Percentiles rank a stretch among this genome's conserved stretches.
phyloP scores from a whole-genome alignment of 37 sponge, comb jelly and placozoan species.

The Theonella swinhoei region DNA sequence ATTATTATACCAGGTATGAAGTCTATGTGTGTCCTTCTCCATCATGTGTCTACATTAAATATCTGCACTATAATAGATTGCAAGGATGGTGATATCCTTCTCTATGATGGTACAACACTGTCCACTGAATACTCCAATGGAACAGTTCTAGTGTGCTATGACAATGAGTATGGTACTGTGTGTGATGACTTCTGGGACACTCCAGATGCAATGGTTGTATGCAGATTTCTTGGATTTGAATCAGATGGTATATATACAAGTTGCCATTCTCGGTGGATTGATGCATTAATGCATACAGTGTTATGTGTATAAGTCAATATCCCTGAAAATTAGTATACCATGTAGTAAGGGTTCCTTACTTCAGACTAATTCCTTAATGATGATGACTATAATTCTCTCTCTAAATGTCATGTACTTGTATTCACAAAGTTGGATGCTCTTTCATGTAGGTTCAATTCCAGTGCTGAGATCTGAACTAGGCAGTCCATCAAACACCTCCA shows the following conservation, averaged over 20 bases:
- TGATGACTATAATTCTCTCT: too few relatives aligned
- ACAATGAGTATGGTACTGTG: constrained; percentile 47
- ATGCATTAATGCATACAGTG: not conserved
- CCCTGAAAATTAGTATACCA: too few relatives aligned
- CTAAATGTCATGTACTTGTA: too few relatives aligned
- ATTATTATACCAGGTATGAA: too few relatives aligned
- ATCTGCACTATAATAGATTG: too few relatives aligned
- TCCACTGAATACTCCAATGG: not conserved
- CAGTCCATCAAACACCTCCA: not conserved
- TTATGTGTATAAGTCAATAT: constrained; percentile 8
- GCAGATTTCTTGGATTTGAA: constrained; percentile 36
- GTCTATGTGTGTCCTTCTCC: too few relatives aligned
- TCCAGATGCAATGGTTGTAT: constrained; percentile 46
- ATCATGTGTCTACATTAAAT: too few relatives aligned
- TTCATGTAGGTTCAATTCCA: not conserved
- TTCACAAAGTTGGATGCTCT: too few relatives aligned
- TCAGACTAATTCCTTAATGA: too few relatives aligned
- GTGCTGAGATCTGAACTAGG: not conserved
- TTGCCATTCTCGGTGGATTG: not conserved
- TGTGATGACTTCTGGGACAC: constrained; percentile 48
- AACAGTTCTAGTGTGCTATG: constrained; percentile 26
- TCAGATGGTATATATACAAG: not conserved
- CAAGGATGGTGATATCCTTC: constrained; percentile 9
- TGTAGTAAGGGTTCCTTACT: too few relatives aligned
- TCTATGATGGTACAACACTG: not conserved